Percentiles rank a stretch among this genome's conserved stretches.
Evolutionary conservation across 2,797 vertebrate genomes (phyloP).

Genomic region (Coracias cyanogaster): DNA sequence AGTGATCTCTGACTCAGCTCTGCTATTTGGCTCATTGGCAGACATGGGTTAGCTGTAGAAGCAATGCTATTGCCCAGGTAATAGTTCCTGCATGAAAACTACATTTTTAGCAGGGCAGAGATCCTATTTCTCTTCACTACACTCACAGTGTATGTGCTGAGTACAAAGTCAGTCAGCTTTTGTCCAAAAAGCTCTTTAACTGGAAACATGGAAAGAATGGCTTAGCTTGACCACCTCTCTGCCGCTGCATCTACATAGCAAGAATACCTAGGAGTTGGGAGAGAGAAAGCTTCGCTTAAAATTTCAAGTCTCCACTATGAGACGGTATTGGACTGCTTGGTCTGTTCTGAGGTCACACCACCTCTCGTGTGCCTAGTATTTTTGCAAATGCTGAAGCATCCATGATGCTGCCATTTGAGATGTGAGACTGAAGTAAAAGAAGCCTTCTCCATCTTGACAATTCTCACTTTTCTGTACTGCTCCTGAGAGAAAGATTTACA

Average conservation of each 20-base stretch:
- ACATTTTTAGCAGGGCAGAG: not conserved
- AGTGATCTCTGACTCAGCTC: not conserved
- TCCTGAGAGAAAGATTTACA: not conserved
- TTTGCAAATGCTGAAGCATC: not conserved
- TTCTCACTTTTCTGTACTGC: not conserved
- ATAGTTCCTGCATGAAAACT: not conserved
- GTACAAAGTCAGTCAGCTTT: not conserved
- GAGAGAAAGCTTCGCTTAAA: not conserved
- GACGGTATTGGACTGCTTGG: not conserved
- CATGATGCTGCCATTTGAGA: not conserved
- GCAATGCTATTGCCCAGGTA: not conserved
- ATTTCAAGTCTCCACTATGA: not conserved
- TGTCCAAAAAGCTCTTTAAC: not conserved
- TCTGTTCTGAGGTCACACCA: not conserved
- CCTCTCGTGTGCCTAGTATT: not conserved
- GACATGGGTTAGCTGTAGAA: not conserved
- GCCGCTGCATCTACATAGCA: not conserved
- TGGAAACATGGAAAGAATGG: not conserved
- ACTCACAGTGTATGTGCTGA: accelerated
- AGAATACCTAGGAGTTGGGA: not conserved
- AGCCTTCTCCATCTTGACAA: not conserved
- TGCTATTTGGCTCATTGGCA: not conserved
- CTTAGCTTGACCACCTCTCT: not conserved
- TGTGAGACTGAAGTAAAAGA: not conserved
- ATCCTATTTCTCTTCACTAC: not conserved